A percentile compares a stretch with the other conserved stretches of the same genome.
These are phyloP conservation scores for Poeciliopsis turrubarensis DNA, from an alignment of 2,113 vertebrate genomes.

Conservation along the genomic window DNA sequence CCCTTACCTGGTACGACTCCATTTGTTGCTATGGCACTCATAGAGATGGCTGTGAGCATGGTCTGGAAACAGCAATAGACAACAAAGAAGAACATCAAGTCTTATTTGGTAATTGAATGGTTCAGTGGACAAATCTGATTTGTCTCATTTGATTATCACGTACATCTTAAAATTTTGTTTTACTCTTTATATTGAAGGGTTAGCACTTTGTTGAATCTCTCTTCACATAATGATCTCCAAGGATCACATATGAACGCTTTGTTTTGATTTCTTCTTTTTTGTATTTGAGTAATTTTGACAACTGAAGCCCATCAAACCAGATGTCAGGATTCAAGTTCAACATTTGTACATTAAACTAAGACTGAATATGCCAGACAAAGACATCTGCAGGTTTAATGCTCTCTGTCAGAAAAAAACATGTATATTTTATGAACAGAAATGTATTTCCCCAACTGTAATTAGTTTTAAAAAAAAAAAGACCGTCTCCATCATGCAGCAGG, in stretches of 20 bases:
- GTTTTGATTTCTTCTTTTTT: no score
- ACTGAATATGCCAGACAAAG: neutral
- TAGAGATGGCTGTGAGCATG: constrained; percentile 99
- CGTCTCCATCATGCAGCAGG: neutral
- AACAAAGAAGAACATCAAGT: neutral
- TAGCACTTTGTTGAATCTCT: no score
- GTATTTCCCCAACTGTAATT: neutral
- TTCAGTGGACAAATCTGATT: neutral
- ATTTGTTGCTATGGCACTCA: constrained; percentile 98
- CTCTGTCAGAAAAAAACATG: neutral
- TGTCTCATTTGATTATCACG: no score
- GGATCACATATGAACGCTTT: no score
- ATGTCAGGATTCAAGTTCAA: no score
- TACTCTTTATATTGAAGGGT: no score
- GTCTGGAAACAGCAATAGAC: constrained; percentile 82
- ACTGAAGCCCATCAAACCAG: no score
- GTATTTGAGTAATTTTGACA: no score
- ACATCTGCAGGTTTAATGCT: neutral
- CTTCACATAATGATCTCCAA: no score
- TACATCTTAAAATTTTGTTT: no score
- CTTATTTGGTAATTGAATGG: neutral
- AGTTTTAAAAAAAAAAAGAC: neutral
- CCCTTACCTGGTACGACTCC: constrained; percentile 95
- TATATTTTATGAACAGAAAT: neutral
- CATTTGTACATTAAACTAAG: no score